Evolutionary conservation across 2,888 invertebrate genomes (phyloP).

Genomic region (Hyppa rectilinea): DNA sequence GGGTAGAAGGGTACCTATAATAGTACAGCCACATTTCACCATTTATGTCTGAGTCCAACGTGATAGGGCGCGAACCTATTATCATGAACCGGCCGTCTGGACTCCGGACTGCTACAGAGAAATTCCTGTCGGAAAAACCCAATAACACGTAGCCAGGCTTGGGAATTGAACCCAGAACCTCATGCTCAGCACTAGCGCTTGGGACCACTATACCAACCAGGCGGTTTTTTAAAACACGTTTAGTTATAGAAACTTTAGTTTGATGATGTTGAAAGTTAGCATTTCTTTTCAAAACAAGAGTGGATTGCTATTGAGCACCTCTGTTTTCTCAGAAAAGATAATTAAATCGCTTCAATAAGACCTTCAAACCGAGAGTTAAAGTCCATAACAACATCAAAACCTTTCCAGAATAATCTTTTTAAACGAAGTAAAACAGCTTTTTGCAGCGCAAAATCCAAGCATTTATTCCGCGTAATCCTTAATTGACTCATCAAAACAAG

Average conservation of each 20-base stretch:
- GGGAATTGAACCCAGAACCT: no score
- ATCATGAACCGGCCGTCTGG: no score
- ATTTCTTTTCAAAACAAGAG: background rate
- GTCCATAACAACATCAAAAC: constrained; percentile 12
- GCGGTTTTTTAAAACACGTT: no score
- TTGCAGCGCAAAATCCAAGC: constrained; percentile 11
- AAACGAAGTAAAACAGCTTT: constrained; percentile 3
- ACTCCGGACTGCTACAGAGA: no score
- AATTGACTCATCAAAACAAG: constrained; percentile 44
- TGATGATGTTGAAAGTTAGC: background rate
- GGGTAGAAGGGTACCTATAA: no score
- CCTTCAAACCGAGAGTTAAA: background rate
- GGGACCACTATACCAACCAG: no score
- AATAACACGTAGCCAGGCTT: no score
- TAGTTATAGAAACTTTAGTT: background rate
- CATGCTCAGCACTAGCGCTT: no score
- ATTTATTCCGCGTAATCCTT: constrained; percentile 30
- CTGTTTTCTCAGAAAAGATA: background rate
- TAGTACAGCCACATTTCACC: no score
- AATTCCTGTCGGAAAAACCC: no score
- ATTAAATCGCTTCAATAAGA: background rate
- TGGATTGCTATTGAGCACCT: background rate
- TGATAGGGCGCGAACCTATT: no score
- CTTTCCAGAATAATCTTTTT: constrained; percentile 8
- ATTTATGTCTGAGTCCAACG: no score